These are phyloP conservation scores for Poecilia wingei DNA, from an alignment of 2,797 vertebrate genomes.

Conservation along the genomic window DNA sequence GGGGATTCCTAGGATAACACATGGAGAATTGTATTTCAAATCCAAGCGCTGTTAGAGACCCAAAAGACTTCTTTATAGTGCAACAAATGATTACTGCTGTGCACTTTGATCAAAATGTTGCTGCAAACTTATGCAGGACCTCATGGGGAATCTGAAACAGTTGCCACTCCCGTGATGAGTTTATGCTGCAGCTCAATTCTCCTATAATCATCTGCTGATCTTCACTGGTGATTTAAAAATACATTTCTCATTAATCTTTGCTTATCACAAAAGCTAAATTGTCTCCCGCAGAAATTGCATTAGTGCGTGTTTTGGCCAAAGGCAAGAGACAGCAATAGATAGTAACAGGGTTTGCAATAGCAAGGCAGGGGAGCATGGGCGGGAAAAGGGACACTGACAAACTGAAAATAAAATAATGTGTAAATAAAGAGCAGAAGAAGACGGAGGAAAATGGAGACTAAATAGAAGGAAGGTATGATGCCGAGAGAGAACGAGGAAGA, in stretches of 20 bases:
- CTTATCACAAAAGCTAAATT: constrained; percentile 62
- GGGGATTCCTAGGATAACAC: constrained; percentile 9
- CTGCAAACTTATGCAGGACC: constrained; percentile 33
- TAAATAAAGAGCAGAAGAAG: constrained; percentile 53
- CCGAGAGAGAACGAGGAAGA: not conserved
- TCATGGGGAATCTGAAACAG: constrained; percentile 29
- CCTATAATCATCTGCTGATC: constrained; percentile 64
- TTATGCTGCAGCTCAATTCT: constrained; percentile 52
- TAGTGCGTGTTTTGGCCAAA: constrained; percentile 55
- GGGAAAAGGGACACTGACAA: constrained; percentile 37
- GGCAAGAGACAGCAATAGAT: constrained; percentile 64
- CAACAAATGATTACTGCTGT: constrained; percentile 15
- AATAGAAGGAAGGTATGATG: constrained; percentile 23
- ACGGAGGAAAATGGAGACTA: constrained; percentile 34
- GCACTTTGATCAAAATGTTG: constrained; percentile 33
- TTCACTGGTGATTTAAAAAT: constrained; percentile 62
- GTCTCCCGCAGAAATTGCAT: constrained; percentile 63
- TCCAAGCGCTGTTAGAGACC: constrained; percentile 5
- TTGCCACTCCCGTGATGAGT: constrained; percentile 39
- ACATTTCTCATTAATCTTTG: constrained; percentile 66
- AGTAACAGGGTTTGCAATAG: constrained; percentile 59
- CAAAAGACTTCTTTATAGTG: constrained; percentile 25
- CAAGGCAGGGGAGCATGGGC: constrained; percentile 38
- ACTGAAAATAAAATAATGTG: constrained; percentile 43
- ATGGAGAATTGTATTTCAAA: constrained; percentile 12